These are phyloP conservation scores for Nasonia giraulti DNA, from an alignment of 1,140 invertebrate genomes.

Conservation along the genomic window DNA sequence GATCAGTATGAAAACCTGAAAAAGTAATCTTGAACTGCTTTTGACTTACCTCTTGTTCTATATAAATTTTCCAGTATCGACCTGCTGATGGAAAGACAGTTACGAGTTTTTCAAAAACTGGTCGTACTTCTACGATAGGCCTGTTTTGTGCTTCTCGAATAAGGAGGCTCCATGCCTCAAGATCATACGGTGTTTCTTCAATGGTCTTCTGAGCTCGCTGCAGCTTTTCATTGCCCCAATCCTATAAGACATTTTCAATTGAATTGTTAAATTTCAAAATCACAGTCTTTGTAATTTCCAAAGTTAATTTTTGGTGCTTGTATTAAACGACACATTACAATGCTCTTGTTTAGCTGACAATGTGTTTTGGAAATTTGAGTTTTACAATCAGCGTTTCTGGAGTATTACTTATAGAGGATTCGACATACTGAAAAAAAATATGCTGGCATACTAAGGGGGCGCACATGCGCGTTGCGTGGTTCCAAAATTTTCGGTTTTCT, in stretches of 20 bases:
- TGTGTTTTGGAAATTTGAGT: no score
- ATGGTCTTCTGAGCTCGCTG: slow-evolving; percentile 86
- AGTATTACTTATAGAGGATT: no score
- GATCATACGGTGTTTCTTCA: slow-evolving; percentile 91
- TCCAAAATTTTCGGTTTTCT: background rate
- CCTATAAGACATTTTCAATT: slow-evolving; percentile 73
- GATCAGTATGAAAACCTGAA: background rate
- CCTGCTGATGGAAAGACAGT: slow-evolving; percentile 96
- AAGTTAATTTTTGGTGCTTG: no score
- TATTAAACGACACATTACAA: no score
- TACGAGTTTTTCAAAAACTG: slow-evolving; percentile 95
- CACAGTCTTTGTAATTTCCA: no score
- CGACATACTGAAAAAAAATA: no score
- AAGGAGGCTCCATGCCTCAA: slow-evolving; percentile 97
- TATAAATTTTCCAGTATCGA: slow-evolving; percentile 99
- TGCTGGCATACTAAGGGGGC: no score
- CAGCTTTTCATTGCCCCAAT: slow-evolving; percentile 90
- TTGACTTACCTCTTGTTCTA: slow-evolving; percentile 94
- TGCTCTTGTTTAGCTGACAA: no score
- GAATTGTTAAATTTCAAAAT: background rate
- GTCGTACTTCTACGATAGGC: slow-evolving; percentile 91
- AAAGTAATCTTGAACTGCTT: background rate
- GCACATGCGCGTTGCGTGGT: no score
- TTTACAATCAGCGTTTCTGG: no score
- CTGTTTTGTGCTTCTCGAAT: slow-evolving; percentile 93